phyloP scores from a whole-genome alignment of 2,113 vertebrate species.

The Ondatra zibethicus region DNA sequence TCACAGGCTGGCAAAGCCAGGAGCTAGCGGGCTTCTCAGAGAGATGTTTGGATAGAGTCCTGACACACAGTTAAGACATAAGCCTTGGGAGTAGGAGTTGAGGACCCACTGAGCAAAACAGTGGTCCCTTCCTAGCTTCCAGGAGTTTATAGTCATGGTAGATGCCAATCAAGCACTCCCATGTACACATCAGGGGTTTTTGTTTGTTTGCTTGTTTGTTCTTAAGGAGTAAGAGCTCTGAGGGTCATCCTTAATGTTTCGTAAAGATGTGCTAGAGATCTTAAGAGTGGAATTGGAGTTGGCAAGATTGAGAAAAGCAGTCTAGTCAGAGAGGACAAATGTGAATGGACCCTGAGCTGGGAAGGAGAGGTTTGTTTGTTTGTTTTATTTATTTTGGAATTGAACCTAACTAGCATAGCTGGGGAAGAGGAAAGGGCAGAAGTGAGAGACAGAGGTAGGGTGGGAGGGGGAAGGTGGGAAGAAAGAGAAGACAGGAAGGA shows the following conservation, averaged over 20 bases:
- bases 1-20: not conserved
- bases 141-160: not conserved
- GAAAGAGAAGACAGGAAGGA: not conserved
- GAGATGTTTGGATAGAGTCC: not conserved
- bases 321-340: not conserved
- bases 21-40: not conserved
- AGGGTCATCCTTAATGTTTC: not conserved
- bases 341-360: not conserved
- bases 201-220: not conserved
- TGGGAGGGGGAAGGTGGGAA: not conserved
- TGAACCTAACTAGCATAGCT: not conserved
- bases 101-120: not conserved
- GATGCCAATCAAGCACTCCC: not conserved
- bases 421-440: not conserved
- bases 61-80: not conserved
- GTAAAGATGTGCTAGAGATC: not conserved
- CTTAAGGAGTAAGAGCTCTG: not conserved
- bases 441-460: not conserved
- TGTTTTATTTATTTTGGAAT: not conserved
- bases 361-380: not conserved
- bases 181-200: not conserved
- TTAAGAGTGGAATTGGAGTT: not conserved
- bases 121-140: not conserved
- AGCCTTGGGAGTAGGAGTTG: not conserved
- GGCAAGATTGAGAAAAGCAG: not conserved